Base-by-base conservation (phyloP, 2,797 vertebrate species). In the Loriculus beryllinus region DNA sequence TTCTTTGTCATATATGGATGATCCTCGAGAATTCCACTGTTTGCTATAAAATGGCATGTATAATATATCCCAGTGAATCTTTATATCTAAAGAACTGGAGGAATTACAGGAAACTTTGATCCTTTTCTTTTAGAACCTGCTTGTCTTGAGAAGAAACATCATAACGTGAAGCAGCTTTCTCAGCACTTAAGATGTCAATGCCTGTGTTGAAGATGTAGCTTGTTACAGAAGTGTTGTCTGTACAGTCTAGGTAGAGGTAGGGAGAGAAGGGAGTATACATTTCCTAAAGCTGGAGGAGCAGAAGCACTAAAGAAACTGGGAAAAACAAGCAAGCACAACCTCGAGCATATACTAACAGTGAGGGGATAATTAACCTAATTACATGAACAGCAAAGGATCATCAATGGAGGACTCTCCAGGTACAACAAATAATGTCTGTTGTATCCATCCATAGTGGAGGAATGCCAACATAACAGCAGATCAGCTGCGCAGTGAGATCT, bases 401-500 rank as follows among this genome's bases (percentile, higher is more conserved):
- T 59, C 22, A 31, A 0, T 54, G 45, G 29, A 51, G 9, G 8
- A 28, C 19, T 6, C 26, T 49, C 11, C 31, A 43, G 21, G 5
- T 65, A 19, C 65, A 62, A 18, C 12, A 31, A 26, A 7, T 9
- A 31, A 16, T 28, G 8, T 12, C 25, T 37, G 10, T 63, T 76
- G 17, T 14, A 19, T 4, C 37, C 16, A 20, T 20, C 25, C 10
- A 0, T 3, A 29, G 20, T 10, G 37, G 29, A 48, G 35, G 39
- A 45, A 67, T 0, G 2, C 9, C 2, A 6, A 6, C 4, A 2
- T 35, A 64, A 35, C 0, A 4, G 26, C 51, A 19, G 3, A 40
- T 28, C 19, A 49, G 39, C 47, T 67, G 42, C 63, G 48, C 23
- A 62, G 14, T 75, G 87, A 37, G 21, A 31, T 52, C 17, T 54